Percentiles rank a stretch among this genome's conserved stretches.
Evolutionary conservation across 2,888 invertebrate species (phyloP).

Genomic region (Drosophila greeni): DNA sequence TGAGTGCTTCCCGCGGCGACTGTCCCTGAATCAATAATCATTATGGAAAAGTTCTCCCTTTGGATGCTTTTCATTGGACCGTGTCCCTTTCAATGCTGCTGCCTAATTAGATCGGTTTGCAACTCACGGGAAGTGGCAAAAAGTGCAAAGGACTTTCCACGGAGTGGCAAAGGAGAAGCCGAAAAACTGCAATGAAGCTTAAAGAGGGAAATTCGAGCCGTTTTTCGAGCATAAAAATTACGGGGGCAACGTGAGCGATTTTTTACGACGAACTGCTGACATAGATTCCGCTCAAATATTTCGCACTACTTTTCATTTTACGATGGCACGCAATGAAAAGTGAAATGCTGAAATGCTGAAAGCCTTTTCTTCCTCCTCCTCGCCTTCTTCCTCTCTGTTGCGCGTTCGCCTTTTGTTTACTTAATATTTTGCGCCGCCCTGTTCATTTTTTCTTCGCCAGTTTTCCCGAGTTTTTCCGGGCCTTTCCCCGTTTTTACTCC

Average conservation of each 20-base stretch:
- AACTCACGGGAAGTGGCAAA: slow-evolving; percentile 5
- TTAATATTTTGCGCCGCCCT: slow-evolving; percentile 51
- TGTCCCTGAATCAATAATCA: slow-evolving; percentile 53
- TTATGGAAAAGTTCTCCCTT: slow-evolving; percentile 52
- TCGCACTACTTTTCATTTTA: slow-evolving; percentile 60
- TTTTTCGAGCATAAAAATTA: slow-evolving; percentile 39
- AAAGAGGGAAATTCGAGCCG: slow-evolving; percentile 9
- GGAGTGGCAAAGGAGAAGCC: slow-evolving; percentile 6
- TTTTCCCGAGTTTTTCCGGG: slow-evolving; percentile 7
- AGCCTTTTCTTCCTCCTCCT: slow-evolving; percentile 37
- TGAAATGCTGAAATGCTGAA: slow-evolving; percentile 47
- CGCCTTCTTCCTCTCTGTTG: slow-evolving; percentile 6
- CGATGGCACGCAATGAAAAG: slow-evolving; percentile 56
- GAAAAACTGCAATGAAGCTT: slow-evolving; percentile 12
- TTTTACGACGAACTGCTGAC: slow-evolving; percentile 53
- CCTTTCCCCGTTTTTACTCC: slow-evolving; percentile 28
- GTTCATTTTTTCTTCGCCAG: slow-evolving; percentile 15
- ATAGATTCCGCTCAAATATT: slow-evolving; percentile 59
- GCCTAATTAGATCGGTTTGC: slow-evolving; percentile 39
- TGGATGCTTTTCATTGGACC: slow-evolving; percentile 15
- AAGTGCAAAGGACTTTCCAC: slow-evolving; percentile 2
- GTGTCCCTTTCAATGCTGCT: slow-evolving; percentile 13
- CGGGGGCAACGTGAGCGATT: slow-evolving; percentile 16
- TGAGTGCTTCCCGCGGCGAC: neutral
- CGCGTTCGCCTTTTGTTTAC: slow-evolving; percentile 49